Base-by-base conservation (phyloP, 2,888 invertebrate genomes). In the Rhorus exstirpatorius region DNA sequence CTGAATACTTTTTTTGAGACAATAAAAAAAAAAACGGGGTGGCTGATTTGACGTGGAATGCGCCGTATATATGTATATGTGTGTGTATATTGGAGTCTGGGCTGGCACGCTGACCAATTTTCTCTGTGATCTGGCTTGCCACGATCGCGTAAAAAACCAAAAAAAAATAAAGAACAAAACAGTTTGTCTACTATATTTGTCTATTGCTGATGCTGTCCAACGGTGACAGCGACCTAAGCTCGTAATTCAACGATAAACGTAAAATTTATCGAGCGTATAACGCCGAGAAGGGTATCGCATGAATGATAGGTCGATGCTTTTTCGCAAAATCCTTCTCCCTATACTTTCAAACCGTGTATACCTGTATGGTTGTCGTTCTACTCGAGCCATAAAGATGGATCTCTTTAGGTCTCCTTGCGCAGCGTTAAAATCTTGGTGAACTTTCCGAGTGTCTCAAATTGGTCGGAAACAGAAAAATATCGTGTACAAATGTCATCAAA, bases 261-360 rank as follows among this genome's bases (percentile, higher is more conserved):
- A 24, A 82, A 82, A 63, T 82, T 82, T 82, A 79, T 82, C 78
- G 81, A 82, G 81, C 74, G 58, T 68, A 44, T 44, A 68, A 70
- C 55, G 46, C 55, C 41, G 17, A 21, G 26, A 44, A 26, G 63
- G 41, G 14, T 3, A 26, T 58, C 58, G 63, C 81, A 55, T 61
- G 67, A 67, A 72, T 67, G 65, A 71, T 71, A 41, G 68, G 63
- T 68, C 49, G 58, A 51, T 10, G 58, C 81, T 67, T 44, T 65
- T 77, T 74, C 53, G n/a, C 53, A 14, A 41, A 53, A 60, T 74
- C 24, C 51, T 53, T 17, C 24, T 24, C 68, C 24, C 31, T 10
- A 41, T 41, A 53, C 38, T 49, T 49, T 41, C 17, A 12, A 26
- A 41, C 46, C 7, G 26, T 61, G 21, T 14, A n/a, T 31, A 46